Base-by-base conservation (phyloP, 1,140 invertebrate species). In the Eufriesea mexicana region DNA sequence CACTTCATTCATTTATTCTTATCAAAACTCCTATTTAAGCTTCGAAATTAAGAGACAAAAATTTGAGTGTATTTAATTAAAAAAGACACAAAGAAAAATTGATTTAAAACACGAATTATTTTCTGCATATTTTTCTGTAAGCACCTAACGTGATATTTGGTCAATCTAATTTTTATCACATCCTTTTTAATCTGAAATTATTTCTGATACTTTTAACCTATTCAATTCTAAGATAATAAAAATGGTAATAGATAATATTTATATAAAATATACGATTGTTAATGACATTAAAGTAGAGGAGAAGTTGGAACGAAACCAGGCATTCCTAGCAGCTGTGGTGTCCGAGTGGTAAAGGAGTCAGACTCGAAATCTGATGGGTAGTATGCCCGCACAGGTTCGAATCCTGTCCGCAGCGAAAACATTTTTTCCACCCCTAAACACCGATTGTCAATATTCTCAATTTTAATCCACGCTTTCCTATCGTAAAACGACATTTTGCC, bases 381-480 rank as follows among this genome's bases (percentile, higher is more conserved):
- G n/a, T 95, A 91, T 96, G 93, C 95, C 95, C 95, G 95, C 95
- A 94, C 94, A 96, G 95, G 95, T 96, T 96, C 95, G 95, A 96
- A 95, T 95, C 95, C 95, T 96, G 95, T 95, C 94, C 94, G 93
- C 95, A 95, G 95, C 95, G 95, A 85, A 89, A 90, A 89, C 91
- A 91, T 92, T 86, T 88, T 89, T 85, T 86, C 4, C 8, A 51
- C 67, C 68, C 1, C 57, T 55, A 20, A 77, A 81, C 1, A 0
- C 12, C 5, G 14, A 77, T 45, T 47, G 66, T 62, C 18, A 28
- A n/a, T 10, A 0, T 12, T 25, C 5, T 6, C 9, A 18, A 5
- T 10, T 5, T 23, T 28, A 18, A 25, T 54, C 7, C 8, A 62
- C 5, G 25, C 42, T 67, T 14, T 0, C 0, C 35, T 8, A 1